Percentiles rank a stretch among this genome's conserved stretches.
These are phyloP conservation scores for Actinostola sp. DNA, from an alignment of 92 coral and sea anemone genomes.

Conservation along the genomic window DNA sequence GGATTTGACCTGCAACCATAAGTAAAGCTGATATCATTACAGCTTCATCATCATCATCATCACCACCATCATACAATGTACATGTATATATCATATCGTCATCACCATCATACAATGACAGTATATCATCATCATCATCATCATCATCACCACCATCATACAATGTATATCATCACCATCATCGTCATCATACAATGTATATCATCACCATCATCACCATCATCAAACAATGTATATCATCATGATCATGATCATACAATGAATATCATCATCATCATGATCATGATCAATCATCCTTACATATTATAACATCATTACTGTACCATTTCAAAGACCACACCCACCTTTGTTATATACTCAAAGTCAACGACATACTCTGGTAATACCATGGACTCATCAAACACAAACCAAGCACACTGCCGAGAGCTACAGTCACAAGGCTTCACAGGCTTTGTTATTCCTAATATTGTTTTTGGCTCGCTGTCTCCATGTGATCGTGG, in stretches of 20 bases:
- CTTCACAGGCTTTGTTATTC: conserved; percentile 44
- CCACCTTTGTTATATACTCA: conserved; percentile 79
- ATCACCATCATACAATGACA: too few relatives aligned
- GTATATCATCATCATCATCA: conserved; percentile 2
- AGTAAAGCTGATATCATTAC: background rate
- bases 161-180: background rate
- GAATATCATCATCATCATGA: background rate
- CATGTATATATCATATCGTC: too few relatives aligned
- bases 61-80: background rate
- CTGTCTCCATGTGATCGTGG: conserved; percentile 67
- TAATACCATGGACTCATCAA: conserved; percentile 77
- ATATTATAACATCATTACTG: background rate
- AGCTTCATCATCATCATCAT: background rate
- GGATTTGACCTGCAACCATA: conserved; percentile 75
- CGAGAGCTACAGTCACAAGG: conserved; percentile 85
- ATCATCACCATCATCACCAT: background rate
- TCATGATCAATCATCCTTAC: background rate
- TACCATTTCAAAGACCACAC: background rate
- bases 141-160: background rate
- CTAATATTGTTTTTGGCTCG: conserved; percentile 42
- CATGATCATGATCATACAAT: background rate
- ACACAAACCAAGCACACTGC: conserved; percentile 90
- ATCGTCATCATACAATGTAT: background rate
- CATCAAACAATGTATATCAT: background rate
- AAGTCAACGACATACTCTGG: conserved; percentile 98